Evolutionary conservation across 2,888 invertebrate genomes (phyloP).

Genomic region (Deilephila porcellus): DNA sequence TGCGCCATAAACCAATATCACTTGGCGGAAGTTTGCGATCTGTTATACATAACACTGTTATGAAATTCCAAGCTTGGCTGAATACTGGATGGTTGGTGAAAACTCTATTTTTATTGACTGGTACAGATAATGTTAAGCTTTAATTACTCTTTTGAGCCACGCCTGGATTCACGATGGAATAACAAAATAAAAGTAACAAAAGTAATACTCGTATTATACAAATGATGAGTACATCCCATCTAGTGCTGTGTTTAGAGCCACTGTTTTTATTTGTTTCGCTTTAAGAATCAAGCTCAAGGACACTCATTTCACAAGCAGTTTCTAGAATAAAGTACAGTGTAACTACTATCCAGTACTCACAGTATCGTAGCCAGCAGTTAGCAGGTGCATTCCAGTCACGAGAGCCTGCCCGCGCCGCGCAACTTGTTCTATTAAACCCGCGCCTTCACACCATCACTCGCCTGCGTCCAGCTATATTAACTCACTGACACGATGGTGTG

Average conservation of each 20-base stretch:
- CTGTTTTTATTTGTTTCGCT: too few relatives aligned
- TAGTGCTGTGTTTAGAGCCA: too few relatives aligned
- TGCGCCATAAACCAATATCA: constrained; percentile 13
- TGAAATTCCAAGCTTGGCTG: not conserved
- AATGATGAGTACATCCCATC: too few relatives aligned
- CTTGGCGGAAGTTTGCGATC: constrained; percentile 18
- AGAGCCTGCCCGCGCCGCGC: not conserved
- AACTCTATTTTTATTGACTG: not conserved
- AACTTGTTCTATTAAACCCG: constrained; percentile 3
- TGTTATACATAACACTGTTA: constrained; percentile 1
- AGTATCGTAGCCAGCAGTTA: not conserved
- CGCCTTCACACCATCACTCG: not conserved
- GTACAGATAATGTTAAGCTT: too few relatives aligned
- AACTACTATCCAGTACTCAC: not conserved
- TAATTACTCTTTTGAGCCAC: too few relatives aligned
- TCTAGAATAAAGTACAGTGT: not conserved
- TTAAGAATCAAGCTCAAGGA: too few relatives aligned
- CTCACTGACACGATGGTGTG: not conserved
- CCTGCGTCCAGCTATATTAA: not conserved
- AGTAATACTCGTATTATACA: too few relatives aligned
- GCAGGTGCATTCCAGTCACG: constrained; percentile 6
- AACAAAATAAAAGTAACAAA: too few relatives aligned
- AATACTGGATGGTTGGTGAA: not conserved
- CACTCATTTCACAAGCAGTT: not conserved
- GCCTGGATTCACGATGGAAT: too few relatives aligned